Conservation (phyloP, 1,140 invertebrate species). For the Bombus waltoni region DNA sequence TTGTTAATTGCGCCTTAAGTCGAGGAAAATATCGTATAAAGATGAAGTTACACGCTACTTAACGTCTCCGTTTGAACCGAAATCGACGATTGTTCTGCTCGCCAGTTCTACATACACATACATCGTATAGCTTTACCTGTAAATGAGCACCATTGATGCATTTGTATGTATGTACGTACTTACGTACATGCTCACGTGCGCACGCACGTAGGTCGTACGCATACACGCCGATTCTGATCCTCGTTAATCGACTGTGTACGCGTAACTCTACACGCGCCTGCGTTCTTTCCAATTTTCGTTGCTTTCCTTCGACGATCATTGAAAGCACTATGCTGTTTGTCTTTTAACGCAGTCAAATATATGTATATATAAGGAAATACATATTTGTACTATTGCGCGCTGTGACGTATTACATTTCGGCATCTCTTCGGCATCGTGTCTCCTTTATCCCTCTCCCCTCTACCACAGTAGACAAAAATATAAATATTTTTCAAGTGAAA, state of each 20-base stretch:
- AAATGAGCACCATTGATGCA: slow-evolving; percentile 37
- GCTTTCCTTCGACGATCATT: neutral
- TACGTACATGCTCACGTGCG: slow-evolving; percentile 15
- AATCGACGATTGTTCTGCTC: neutral
- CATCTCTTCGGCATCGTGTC: neutral
- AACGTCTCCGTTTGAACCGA: neutral
- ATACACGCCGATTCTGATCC: slow-evolving; percentile 20
- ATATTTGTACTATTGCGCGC: neutral
- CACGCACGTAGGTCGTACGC: slow-evolving; percentile 28
- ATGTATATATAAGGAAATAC: neutral
- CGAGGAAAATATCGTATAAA: neutral
- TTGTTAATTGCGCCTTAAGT: neutral
- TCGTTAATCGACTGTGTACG: slow-evolving; percentile 52
- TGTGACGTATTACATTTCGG: neutral
- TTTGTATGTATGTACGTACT: neutral
- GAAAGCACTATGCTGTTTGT: neutral
- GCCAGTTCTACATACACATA: neutral
- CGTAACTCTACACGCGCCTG: slow-evolving; percentile 42
- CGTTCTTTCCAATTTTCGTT: slow-evolving; percentile 29
- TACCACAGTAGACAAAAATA: neutral
- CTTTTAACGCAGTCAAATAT: neutral
- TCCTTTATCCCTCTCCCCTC: neutral
- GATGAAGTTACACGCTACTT: neutral
- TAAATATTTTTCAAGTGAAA: neutral
- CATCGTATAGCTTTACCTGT: neutral